Base-by-base conservation (phyloP, 2,888 invertebrate genomes). In the Heterodera filipjevi region DNA sequence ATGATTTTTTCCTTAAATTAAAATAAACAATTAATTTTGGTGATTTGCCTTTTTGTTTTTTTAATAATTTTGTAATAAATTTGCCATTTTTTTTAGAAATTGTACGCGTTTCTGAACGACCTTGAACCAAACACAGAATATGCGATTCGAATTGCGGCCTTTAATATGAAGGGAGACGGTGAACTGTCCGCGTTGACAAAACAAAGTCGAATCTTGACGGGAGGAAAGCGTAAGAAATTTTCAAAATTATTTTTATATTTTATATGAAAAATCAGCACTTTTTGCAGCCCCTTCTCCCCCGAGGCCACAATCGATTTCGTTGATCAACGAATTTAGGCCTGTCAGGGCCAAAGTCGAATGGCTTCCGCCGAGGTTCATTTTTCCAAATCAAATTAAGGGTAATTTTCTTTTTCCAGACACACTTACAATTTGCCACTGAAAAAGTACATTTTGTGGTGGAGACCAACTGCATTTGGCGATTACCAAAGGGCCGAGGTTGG, bases 161-260 rank as follows among this genome's bases (percentile, higher is more conserved):
- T 97, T 81, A 99, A 98, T 5, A 92, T 96, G 82, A 95, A 95
- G 90, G 99, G 99, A 68, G 98, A 99, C 90, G 99, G 99, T 32
- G 94, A 95, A 90, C 92, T 96, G 83, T 96, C 96, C 89, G 91
- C 93, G 81, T 94, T 95, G 35, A 94, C 94, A 78, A 93, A 93
- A 81, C 75, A 75, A 35, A 75, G 75, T 64, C 93, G 95, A 2
- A 94, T 89, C 35, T 94, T 87, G 64, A 99, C 98, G 1, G 95
- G 95, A 44, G 96, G 96, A 77, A 84, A 86, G 72, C 86, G 89
- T 89, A 71, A 83, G 85, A n/a, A 71, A 73, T 66, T 66, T 46
- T 53, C 22, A 59, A 77, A 49, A 49, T 77, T 2, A 39, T 39
- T 22, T 39, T 77, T 22, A 33, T 16, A 77, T 46, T 32, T 78